Evolutionary conservation across 2,113 vertebrate species (phyloP), one percentile per base, ranked within the genome.

Genomic region (Atlantisia rogersi): DNA sequence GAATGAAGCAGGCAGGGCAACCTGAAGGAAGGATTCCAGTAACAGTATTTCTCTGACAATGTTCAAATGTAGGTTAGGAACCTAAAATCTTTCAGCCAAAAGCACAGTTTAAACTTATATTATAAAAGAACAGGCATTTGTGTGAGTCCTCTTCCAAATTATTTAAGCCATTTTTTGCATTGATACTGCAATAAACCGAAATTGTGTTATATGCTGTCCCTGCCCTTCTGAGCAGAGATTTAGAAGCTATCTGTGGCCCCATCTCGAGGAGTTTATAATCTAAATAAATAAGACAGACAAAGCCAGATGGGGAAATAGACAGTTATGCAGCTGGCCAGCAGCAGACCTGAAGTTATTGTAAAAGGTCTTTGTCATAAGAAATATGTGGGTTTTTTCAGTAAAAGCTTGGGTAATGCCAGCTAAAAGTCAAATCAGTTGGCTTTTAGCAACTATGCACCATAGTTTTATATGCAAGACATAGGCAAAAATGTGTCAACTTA

Each of bases 321-420:
- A 42, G 20, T 63, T 68, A 46, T 6, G 3, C 44, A 58, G 14
- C 48, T 48, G 53, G 21, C 26, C 69, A 35, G 50, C 26, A 60
- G 12, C 4, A 50, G 46, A 76, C 24, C 13, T 81, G 32, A 35
- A 11, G 6, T 88, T 83, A 80, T 64, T 81, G 15, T 29, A 29
- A 63, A 67, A 80, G 22, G 39, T 62, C 28, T 26, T 70, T 65
- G 13, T 35, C 50, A 67, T 20, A 32, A 74, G n/a, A 56, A 64
- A 52, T 56, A 16, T 0, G 4, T 60, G 1, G 8, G 19, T 5
- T 56, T 37, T 75, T 86, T 52, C 40, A 39, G 1, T 59, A 37
- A 67, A 26, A 83, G 24, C 11, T 9, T 56, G 52, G 5, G 13
- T 63, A 75, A 71, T 67, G 8, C 5, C 42, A 88, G 17, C n/a